Percentiles rank a stretch among this genome's conserved stretches.
phyloP scores from a whole-genome alignment of 1,140 invertebrate genomes.

The Piezodorus guildinii region DNA sequence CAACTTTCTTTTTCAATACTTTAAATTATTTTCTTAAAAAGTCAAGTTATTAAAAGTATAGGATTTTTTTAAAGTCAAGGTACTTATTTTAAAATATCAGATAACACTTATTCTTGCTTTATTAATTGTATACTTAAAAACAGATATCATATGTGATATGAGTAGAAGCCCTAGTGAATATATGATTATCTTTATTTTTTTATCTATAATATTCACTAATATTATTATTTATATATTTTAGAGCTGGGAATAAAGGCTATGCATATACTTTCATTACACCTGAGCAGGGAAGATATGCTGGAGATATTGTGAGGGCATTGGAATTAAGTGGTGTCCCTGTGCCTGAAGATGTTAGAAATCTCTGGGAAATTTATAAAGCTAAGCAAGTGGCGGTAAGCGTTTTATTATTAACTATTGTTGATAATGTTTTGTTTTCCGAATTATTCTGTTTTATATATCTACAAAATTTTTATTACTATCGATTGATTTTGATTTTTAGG shows the following conservation, averaged over 20 bases:
- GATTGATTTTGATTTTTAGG: conserved; percentile 29
- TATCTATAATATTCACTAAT: neutral
- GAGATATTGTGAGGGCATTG: conserved; percentile 84
- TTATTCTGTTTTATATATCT: neutral
- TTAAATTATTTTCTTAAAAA: no score
- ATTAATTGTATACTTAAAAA: no score
- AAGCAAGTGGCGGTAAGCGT: conserved; percentile 71
- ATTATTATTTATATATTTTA: conserved; percentile 24
- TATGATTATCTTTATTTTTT: no score
- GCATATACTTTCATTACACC: conserved; percentile 95
- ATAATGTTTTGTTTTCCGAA: no score
- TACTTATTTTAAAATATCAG: no score
- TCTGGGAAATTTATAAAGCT: conserved; percentile 83
- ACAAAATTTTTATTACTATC: neutral
- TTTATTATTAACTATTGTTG: no score
- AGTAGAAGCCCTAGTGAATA: no score
- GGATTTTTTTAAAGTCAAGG: no score
- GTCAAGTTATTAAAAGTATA: no score
- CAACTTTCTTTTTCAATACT: no score
- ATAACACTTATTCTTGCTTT: no score
- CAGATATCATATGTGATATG: no score
- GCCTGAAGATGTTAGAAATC: conserved; percentile 58
- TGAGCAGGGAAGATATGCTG: conserved; percentile 84
- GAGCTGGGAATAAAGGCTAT: conserved; percentile 94
- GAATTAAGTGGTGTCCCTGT: conserved; percentile 68